phyloP scores from a whole-genome alignment of 2,113 vertebrate species.

The Progne subis region DNA sequence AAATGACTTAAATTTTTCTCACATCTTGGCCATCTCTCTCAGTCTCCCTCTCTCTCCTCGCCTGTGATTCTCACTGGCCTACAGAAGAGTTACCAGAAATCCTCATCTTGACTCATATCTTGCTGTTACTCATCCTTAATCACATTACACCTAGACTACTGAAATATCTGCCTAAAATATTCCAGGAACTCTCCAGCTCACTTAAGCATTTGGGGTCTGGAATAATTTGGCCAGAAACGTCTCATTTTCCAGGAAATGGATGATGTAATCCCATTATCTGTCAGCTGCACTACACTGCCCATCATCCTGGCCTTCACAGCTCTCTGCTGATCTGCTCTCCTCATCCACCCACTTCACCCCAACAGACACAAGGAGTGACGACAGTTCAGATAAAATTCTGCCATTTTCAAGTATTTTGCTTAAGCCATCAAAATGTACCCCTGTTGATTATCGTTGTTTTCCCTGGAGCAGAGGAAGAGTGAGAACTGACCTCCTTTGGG shows the following conservation, averaged over 20 bases:
- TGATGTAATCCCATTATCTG: slow-evolving; percentile 56
- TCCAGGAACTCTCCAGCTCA: slow-evolving; percentile 33
- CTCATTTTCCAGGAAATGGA: slow-evolving; percentile 60
- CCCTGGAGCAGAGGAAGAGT: neutral
- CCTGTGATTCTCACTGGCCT: neutral
- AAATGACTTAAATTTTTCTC: neutral
- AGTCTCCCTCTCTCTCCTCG: neutral
- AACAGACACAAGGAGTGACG: neutral
- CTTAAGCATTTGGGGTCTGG: neutral
- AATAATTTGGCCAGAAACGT: slow-evolving; percentile 28
- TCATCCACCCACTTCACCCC: slow-evolving; percentile 7
- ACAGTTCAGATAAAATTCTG: neutral
- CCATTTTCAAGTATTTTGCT: neutral
- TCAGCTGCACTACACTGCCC: slow-evolving; percentile 43
- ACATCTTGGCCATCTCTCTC: neutral
- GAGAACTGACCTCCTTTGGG: neutral
- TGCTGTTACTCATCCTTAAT: slow-evolving; percentile 29
- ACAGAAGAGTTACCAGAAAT: neutral
- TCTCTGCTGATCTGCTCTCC: slow-evolving; percentile 10
- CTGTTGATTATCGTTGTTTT: neutral
- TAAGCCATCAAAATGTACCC: neutral
- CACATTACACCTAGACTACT: slow-evolving; percentile 31
- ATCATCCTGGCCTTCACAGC: neutral
- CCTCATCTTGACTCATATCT: slow-evolving; percentile 1
- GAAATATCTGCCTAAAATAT: slow-evolving; percentile 10